Conservation (phyloP, 2,797 vertebrate genomes). For the Gallinago stenura region DNA sequence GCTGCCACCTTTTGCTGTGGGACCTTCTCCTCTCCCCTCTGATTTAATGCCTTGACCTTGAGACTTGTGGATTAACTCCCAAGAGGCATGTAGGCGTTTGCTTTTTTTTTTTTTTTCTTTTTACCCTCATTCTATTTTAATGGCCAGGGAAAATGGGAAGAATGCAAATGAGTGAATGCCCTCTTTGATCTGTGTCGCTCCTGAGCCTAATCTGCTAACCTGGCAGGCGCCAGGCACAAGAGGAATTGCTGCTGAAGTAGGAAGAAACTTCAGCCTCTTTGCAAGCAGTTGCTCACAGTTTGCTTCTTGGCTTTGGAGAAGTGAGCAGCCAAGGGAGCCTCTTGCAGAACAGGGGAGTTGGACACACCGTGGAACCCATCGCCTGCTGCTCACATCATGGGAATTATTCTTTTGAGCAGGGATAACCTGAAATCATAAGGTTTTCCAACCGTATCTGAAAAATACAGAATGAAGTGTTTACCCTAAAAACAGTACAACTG, state of each 20-base stretch:
- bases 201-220: slow-evolving; percentile 47
- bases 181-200: slow-evolving; percentile 3
- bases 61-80: not conserved
- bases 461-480: not conserved
- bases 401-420: slow-evolving; percentile 34
- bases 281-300: not conserved
- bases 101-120: not conserved
- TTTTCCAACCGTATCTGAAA: not conserved
- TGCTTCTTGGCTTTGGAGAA: not conserved
- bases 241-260: slow-evolving; percentile 9
- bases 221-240: slow-evolving; percentile 36
- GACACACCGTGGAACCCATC: rapidly evolving
- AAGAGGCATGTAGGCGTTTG: not conserved
- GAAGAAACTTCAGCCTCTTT: not conserved
- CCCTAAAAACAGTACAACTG: not conserved
- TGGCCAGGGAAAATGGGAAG: slow-evolving; percentile 7
- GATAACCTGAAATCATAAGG: not conserved
- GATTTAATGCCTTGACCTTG: not conserved
- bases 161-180: slow-evolving; percentile 64
- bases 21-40: not conserved
- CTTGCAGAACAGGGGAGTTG: not conserved
- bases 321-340: not conserved
- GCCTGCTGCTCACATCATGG: not conserved
- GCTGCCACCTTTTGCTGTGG: not conserved
- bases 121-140: not conserved